Evolutionary conservation across 2,888 invertebrate species (phyloP).

Genomic region (Branchinecta sandiegonensis): DNA sequence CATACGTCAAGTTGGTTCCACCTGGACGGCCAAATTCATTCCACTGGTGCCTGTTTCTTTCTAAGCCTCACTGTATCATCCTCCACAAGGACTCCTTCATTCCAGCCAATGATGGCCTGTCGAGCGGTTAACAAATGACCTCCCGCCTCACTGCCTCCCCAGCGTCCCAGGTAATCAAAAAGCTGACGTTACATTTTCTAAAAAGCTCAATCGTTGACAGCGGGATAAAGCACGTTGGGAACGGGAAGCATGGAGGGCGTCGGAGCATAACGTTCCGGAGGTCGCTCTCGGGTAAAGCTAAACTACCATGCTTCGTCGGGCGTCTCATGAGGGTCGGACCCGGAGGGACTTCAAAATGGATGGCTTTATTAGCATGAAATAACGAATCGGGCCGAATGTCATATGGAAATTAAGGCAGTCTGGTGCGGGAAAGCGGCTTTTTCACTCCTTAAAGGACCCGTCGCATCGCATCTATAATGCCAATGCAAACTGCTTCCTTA

Average conservation of each 20-base stretch:
- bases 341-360: conserved; percentile 7
- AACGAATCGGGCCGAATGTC: background rate
- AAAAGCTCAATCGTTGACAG: background rate
- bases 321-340: conserved; percentile 8
- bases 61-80: conserved; percentile 2
- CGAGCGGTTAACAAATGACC: conserved; percentile 8
- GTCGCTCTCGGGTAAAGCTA: conserved; percentile 9
- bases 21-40: conserved; percentile 1
- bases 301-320: conserved; percentile 15
- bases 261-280: conserved; percentile 10
- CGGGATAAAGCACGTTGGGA: conserved; percentile 12
- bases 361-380: conserved; percentile 9
- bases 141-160: background rate
- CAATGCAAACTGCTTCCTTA: too few relatives aligned
- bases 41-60: conserved; percentile 1
- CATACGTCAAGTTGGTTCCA: conserved; percentile 12
- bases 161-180: conserved; percentile 14
- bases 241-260: background rate
- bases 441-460: too few relatives aligned
- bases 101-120: background rate
- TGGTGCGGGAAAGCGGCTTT: too few relatives aligned
- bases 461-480: too few relatives aligned
- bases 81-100: conserved; percentile 12
- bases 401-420: too few relatives aligned
- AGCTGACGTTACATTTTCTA: background rate